Evolutionary conservation across 2,888 invertebrate genomes (phyloP), one percentile per base, ranked within the genome.

Genomic region (Salpingus planirostris): DNA sequence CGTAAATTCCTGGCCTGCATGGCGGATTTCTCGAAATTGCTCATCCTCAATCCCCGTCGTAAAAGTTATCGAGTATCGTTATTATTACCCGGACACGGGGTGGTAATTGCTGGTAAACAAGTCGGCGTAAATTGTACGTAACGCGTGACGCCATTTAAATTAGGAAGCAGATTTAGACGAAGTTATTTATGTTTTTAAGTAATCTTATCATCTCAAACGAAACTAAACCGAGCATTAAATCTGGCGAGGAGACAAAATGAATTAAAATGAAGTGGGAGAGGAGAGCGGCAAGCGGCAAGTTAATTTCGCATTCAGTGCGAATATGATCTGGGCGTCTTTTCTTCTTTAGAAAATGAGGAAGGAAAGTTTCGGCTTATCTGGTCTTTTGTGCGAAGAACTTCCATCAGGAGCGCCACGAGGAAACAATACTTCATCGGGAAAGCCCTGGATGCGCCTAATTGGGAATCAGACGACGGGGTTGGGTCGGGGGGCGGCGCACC

Each of bases 371-470:
- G 49, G 57, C 57, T 58, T 58, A 57, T 57, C 58, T 57, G 50
- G 44, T 49, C 56, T 52, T 54, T 57, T 58, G 56, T 57, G 54
- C 44, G 40, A 47, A 44, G 46, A 55, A 54, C 44, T 52, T 54
- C 52, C 54, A 57, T 58, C 55, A 54, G 47, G 50, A 48, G 48
- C 46, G 46, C 48, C 43, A 42, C 49, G 46, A 51, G 55, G 54
- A 58, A 53, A 58, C 58, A 58, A 58, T 58, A 55, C 57, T 50
- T 58, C 58, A 56, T 57, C 50, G 49, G 45, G 47, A 49, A 38
- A 37, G 40, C 31, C 36, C 41, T 48, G 47, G 49, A 49, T 48
- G 45, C 47, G 46, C 47, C 50, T 54, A 54, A 52, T 54, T 54
- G 52, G 52, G 46, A 53, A 53, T 50, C 41, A 44, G 32, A 12